Conservation (phyloP, 1,140 invertebrate species). For the Rhopalosiphum padi region DNA sequence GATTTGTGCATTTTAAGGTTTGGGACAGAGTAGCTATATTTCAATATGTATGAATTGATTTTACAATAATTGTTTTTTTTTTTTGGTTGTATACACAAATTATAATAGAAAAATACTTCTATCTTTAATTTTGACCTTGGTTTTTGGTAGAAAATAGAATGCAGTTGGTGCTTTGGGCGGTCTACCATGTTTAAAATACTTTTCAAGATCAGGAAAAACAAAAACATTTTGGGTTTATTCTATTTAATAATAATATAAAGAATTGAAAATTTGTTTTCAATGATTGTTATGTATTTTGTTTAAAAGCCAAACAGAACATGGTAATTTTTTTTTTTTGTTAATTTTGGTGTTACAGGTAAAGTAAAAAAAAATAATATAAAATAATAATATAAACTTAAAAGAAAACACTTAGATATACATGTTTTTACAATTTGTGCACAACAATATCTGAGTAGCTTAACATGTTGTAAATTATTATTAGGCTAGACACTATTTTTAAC, state of each 20-base stretch:
- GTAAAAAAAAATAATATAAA: neutral
- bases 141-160: too few species aligned
- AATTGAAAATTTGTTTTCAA: neutral
- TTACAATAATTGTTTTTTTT: too few species aligned
- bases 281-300: conserved; percentile 24
- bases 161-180: too few species aligned
- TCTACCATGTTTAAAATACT: too few species aligned
- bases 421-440: conserved; percentile 51
- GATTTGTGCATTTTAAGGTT: too few species aligned
- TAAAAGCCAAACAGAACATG: conserved; percentile 5
- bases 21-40: too few species aligned
- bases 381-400: conserved; percentile 49
- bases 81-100: too few species aligned
- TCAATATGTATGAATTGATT: too few species aligned
- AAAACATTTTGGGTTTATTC: too few species aligned
- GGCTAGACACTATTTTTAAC: neutral
- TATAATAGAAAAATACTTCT: too few species aligned
- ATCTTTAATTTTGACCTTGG: too few species aligned
- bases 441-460: conserved; percentile 29
- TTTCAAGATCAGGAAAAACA: too few species aligned
- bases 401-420: conserved; percentile 37
- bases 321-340: neutral
- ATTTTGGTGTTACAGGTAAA: conserved; percentile 30
- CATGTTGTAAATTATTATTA: conserved; percentile 21
- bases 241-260: neutral